These are phyloP conservation scores for Julus scanicus DNA, from an alignment of 2,888 invertebrate genomes.

Conservation along the genomic window DNA sequence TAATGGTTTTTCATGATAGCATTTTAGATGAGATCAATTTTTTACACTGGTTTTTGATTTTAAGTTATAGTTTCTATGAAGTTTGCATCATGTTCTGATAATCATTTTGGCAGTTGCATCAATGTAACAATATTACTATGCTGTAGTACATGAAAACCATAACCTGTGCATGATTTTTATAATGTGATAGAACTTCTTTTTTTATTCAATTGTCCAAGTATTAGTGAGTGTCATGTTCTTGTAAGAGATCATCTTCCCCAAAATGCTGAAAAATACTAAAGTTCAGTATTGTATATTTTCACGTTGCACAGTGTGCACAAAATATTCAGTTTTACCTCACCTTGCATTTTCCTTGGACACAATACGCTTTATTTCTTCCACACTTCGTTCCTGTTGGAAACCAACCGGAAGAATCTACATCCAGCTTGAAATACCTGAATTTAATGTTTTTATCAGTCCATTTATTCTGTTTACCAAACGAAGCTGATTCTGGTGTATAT, in stretches of 20 bases:
- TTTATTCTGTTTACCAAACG: not conserved
- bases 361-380: not conserved
- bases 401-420: not conserved
- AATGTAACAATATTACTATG: too few species aligned
- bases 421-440: not conserved
- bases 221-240: not conserved
- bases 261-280: not conserved
- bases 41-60: too few species aligned
- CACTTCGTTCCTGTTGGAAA: conserved; percentile 11
- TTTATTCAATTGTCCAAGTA: too few species aligned
- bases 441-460: not conserved
- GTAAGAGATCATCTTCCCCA: not conserved
- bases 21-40: too few species aligned
- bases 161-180: too few species aligned
- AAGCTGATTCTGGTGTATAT: not conserved
- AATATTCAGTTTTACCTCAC: not conserved
- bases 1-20: too few species aligned
- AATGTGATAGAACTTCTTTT: too few species aligned
- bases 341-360: conserved; percentile 11
- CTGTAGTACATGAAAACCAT: too few species aligned
- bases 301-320: not conserved
- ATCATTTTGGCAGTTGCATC: too few species aligned
- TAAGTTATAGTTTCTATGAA: too few species aligned
- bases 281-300: not conserved
- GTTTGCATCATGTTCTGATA: too few species aligned